phyloP scores from a whole-genome alignment of 2,113 vertebrate genomes.

The Peromyscus californicus region DNA sequence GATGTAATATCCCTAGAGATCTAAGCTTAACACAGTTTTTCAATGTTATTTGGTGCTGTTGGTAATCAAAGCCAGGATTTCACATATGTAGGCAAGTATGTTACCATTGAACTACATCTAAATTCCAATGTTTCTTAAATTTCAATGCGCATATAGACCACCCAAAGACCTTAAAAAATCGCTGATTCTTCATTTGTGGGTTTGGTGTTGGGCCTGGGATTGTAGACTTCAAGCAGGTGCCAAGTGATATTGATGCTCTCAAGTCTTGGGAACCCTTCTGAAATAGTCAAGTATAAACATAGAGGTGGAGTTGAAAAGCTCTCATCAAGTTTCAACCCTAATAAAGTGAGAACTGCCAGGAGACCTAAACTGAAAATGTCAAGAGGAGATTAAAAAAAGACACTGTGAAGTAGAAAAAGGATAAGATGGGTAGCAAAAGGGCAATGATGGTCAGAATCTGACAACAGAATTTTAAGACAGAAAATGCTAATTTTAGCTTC shows the following conservation, averaged over 20 bases:
- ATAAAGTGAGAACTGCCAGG: background rate
- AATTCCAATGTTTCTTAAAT: background rate
- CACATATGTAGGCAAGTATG: background rate
- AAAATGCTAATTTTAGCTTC: background rate
- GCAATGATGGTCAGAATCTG: background rate
- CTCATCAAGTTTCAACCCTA: background rate
- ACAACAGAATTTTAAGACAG: background rate
- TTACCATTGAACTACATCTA: background rate
- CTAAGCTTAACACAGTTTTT: background rate
- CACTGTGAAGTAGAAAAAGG: background rate
- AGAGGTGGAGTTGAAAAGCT: background rate
- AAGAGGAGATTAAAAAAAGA: background rate
- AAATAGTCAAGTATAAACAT: background rate
- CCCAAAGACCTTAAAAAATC: background rate
- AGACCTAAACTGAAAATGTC: background rate
- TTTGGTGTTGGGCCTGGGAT: background rate
- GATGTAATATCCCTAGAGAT: background rate
- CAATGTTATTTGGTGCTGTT: background rate
- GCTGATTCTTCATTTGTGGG: background rate
- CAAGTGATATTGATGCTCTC: background rate
- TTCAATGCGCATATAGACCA: background rate
- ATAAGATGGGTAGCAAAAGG: background rate
- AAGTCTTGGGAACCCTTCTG: background rate
- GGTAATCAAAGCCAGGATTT: background rate
- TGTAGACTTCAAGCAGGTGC: slow-evolving; percentile 14